Conservation (phyloP, 2,888 invertebrate species). For the Empis stercorea region DNA sequence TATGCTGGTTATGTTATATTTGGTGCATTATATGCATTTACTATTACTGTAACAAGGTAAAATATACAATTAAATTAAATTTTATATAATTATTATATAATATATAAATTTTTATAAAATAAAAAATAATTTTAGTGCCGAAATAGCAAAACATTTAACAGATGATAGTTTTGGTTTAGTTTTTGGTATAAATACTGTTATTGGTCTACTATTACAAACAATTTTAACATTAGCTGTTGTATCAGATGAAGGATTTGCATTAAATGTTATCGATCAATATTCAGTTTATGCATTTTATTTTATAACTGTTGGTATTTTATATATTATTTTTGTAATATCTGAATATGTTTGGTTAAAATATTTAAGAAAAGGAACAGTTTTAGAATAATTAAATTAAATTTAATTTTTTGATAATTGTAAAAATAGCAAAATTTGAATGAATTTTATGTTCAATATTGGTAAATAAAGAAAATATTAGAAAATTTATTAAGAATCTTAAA, state of each 20-base stretch:
- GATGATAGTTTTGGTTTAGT: conserved; percentile 81
- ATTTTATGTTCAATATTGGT: too few relatives aligned
- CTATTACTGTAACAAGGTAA: conserved; percentile 35
- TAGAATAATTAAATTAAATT: too few relatives aligned
- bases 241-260: conserved; percentile 24
- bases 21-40: conserved; percentile 60
- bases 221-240: conserved; percentile 47
- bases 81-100: too few relatives aligned
- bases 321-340: conserved; percentile 22
- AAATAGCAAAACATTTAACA: conserved; percentile 68
- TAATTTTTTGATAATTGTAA: too few relatives aligned
- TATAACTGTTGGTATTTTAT: conserved; percentile 24
- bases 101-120: background rate
- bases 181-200: conserved; percentile 78
- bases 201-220: conserved; percentile 67
- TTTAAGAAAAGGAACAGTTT: too few relatives aligned
- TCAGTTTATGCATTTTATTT: conserved; percentile 32
- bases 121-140: conserved; percentile 47
- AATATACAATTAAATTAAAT: too few relatives aligned
- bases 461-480: too few relatives aligned
- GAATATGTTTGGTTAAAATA: conserved; percentile 18
- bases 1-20: conserved; percentile 59
- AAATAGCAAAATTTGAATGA: too few relatives aligned
- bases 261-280: conserved; percentile 25
- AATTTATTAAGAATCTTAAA: too few relatives aligned